Evolutionary conservation across 1,140 invertebrate species (phyloP).

Genomic region (Ceratoteleas bidentatus): DNA sequence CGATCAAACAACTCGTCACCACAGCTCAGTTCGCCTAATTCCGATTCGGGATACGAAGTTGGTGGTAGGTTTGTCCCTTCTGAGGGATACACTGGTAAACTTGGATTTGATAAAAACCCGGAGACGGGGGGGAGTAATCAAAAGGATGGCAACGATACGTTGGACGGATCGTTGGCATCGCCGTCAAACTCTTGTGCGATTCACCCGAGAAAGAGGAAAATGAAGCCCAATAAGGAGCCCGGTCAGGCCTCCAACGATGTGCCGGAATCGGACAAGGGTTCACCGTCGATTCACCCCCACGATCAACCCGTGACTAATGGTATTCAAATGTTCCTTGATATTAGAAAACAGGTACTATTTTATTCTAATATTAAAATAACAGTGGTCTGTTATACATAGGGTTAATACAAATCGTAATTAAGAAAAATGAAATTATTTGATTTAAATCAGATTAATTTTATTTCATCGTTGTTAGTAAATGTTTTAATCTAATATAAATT

Average conservation of each 20-base stretch:
- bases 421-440: too few species aligned
- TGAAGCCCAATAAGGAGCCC: conserved; percentile 88
- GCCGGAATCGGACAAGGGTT: conserved; percentile 72
- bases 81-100: conserved; percentile 57
- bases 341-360: conserved; percentile 89
- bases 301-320: conserved; percentile 92
- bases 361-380: too few species aligned
- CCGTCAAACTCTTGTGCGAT: conserved; percentile 75
- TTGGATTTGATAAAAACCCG: conserved; percentile 75
- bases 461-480: too few species aligned
- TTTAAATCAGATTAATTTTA: too few species aligned
- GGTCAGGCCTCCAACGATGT: conserved; percentile 76
- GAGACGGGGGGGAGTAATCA: conserved; percentile 72
- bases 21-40: conserved; percentile 83
- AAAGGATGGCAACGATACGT: conserved; percentile 71
- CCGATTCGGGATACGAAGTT: conserved; percentile 75
- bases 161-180: conserved; percentile 68
- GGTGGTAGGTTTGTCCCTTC: conserved; percentile 63
- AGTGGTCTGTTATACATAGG: too few species aligned
- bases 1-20: conserved; percentile 84
- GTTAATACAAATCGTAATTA: neutral
- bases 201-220: conserved; percentile 94
- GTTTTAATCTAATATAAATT: too few species aligned
- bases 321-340: conserved; percentile 95
- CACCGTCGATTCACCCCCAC: conserved; percentile 84